phyloP scores from a whole-genome alignment of 2,888 invertebrate species.

The Hoplodrina ambigua region DNA sequence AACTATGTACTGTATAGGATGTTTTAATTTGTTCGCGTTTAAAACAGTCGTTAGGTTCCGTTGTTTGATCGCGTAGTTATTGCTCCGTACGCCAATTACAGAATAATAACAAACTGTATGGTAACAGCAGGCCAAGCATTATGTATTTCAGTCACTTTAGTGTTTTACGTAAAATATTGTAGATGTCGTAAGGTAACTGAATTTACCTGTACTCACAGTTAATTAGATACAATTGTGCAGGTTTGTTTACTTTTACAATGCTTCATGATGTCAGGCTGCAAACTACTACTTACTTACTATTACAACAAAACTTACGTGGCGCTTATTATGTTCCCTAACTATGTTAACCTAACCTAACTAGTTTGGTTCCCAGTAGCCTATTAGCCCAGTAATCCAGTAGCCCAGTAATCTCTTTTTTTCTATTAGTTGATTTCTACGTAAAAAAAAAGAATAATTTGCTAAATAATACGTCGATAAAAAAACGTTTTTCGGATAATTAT shows the following conservation, averaged over 20 bases:
- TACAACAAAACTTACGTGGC: neutral
- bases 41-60: conserved; percentile 20
- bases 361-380: no score
- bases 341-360: no score
- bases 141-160: neutral
- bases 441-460: no score
- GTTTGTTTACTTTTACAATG: conserved; percentile 6
- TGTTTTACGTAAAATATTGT: conserved; percentile 4
- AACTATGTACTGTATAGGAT: neutral
- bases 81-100: conserved; percentile 14
- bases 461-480: no score
- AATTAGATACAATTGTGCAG: conserved; percentile 13
- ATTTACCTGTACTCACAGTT: neutral
- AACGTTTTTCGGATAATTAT: no score
- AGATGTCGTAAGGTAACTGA: neutral
- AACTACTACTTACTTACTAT: neutral
- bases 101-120: conserved; percentile 3
- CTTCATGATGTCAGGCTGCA: neutral
- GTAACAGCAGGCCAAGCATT: conserved; percentile 5
- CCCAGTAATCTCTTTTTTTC: no score
- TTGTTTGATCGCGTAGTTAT: conserved; percentile 30
- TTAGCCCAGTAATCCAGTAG: no score
- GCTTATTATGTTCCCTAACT: no score
- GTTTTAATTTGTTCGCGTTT: conserved; percentile 20
- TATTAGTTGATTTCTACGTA: no score